Evolutionary conservation across 2,888 invertebrate species (phyloP), one percentile per base, ranked within the genome.

Genomic region (Callimorpha dominula): DNA sequence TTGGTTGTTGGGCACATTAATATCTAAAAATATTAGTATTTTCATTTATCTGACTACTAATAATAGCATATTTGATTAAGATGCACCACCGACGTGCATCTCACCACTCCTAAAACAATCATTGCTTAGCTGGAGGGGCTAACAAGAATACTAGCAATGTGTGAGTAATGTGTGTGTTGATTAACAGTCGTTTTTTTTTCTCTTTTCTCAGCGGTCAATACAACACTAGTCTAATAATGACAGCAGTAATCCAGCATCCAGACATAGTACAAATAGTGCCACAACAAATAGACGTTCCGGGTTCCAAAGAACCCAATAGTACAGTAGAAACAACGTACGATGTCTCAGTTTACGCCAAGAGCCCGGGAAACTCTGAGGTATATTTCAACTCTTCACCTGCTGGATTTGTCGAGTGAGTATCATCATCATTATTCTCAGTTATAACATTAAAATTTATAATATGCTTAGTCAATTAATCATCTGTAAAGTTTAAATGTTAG

Each of bases 331-430:
- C 92, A 80, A 86, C 91, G 0, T 93, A 96, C 78, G 92, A 94
- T 17, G 92, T 97, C 60, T 94, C 93, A 84, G 95, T 97, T 0
- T 93, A 96, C 69, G 98, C 97, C 20, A 94, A 96, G 54, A 96
- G 95, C 43, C 97, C 97, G 1, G 98, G 98, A 64, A 96, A 97
- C 86, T 96, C 97, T 0, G 96, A 97, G 74, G 94, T 98, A 67
- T 96, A 96, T 0, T 96, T 97, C 68, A 96, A 96, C 83, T 95
- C 96, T 46, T 96, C 96, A 0, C 96, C 97, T 1, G 79, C 87
- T 42, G 95, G 96, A 43, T 88, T 90, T 79, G 90, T 95, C 65
- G 88, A 94, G 96, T 96, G 85, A 95, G 96, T 94, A 68, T 66
- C 17, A 60, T 66, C 17, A 60, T 52, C 1, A 40, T 57, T 57